Evolutionary conservation across 2,797 vertebrate genomes (phyloP).

Genomic region (Mycteria americana): DNA sequence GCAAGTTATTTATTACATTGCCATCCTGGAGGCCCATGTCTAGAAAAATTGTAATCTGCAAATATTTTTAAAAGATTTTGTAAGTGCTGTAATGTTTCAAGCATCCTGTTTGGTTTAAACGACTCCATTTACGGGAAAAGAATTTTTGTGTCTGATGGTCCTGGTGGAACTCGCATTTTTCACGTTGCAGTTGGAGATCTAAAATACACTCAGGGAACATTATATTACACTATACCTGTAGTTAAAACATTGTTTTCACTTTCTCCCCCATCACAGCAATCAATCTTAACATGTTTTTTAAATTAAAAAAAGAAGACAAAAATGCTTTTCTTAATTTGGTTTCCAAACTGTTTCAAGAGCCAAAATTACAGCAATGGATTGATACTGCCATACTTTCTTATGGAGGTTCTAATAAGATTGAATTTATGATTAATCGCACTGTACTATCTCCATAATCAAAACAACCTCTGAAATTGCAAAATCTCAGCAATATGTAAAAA

Average conservation of each 20-base stretch:
- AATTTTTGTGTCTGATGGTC: background rate
- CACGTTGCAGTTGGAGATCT: background rate
- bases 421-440: background rate
- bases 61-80: background rate
- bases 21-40: background rate
- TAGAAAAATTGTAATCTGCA: background rate
- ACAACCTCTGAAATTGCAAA: slow-evolving; percentile 34
- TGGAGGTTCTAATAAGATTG: background rate
- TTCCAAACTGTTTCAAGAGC: background rate
- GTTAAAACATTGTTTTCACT: background rate
- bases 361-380: background rate
- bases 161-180: background rate
- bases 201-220: background rate
- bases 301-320: background rate
- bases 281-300: background rate
- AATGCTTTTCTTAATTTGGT: background rate
- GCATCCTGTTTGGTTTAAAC: background rate
- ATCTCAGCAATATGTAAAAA: background rate
- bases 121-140: background rate
- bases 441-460: background rate
- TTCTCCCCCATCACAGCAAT: background rate
- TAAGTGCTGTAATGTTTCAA: background rate
- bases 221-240: background rate
- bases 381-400: background rate
- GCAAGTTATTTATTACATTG: background rate